phyloP scores from a whole-genome alignment of 2,797 vertebrate species.

The Clamator glandarius region DNA sequence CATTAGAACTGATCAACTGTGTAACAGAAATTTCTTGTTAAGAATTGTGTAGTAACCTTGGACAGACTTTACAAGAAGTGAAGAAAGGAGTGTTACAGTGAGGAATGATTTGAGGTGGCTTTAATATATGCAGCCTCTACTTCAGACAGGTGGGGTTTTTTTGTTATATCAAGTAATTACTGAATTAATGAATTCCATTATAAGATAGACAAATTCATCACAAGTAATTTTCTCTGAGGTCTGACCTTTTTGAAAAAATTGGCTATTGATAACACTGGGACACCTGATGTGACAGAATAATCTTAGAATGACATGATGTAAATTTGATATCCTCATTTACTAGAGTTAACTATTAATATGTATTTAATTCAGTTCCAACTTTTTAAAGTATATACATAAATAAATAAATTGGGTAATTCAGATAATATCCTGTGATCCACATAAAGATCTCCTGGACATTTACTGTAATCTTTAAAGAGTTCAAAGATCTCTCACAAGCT shows the following conservation, averaged over 20 bases:
- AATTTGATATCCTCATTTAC: background rate
- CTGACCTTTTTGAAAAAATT: background rate
- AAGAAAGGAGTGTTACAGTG: background rate
- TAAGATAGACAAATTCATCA: background rate
- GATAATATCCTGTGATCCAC: background rate
- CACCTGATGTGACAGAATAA: background rate
- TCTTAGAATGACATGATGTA: background rate
- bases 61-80: background rate
- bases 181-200: background rate
- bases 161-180: background rate
- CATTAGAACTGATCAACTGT: background rate
- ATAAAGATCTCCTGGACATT: background rate
- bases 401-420: background rate
- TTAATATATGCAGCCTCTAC: background rate
- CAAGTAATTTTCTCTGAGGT: background rate
- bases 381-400: background rate
- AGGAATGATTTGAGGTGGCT: background rate
- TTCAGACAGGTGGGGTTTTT: background rate
- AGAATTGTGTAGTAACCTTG: background rate
- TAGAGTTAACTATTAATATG: background rate
- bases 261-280: background rate
- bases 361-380: background rate
- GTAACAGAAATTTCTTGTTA: background rate
- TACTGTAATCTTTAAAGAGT: background rate
- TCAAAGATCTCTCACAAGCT: background rate